These are phyloP conservation scores for Campylorhamphus procurvoides DNA, from an alignment of 2,113 vertebrate species.

Conservation along the genomic window DNA sequence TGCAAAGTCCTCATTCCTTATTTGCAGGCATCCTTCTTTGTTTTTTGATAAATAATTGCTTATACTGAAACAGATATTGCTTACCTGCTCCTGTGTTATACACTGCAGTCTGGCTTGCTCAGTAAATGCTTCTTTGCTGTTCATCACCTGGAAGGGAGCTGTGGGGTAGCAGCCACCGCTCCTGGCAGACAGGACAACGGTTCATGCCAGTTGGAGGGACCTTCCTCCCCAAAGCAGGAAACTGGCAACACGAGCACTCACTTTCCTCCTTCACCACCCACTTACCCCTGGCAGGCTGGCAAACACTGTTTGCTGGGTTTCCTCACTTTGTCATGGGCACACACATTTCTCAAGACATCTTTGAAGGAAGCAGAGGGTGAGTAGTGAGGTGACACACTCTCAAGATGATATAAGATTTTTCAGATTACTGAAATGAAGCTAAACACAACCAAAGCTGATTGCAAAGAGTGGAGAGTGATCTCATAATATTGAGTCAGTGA, in stretches of 20 bases:
- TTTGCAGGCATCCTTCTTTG: not conserved
- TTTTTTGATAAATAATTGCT: not conserved
- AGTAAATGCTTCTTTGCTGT: not conserved
- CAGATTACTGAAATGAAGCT: constrained; percentile 15
- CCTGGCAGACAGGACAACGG: constrained; percentile 4
- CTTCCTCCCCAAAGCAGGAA: constrained; percentile 16
- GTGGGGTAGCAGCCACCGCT: not conserved
- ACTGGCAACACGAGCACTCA: not conserved
- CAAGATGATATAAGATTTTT: not conserved
- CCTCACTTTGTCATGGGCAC: not conserved
- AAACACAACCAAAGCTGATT: constrained; percentile 3
- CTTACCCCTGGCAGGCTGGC: constrained; percentile 15
- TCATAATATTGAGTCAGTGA: constrained; percentile 2
- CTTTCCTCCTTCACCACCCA: constrained; percentile 53
- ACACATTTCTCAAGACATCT: not conserved
- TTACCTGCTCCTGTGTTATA: not conserved
- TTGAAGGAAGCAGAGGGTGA: constrained; percentile 18
- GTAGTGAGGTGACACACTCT: constrained; percentile 22
- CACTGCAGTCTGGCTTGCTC: not conserved
- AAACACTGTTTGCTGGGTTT: constrained; percentile 46
- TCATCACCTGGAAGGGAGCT: constrained; percentile 28
- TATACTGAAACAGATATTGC: not conserved
- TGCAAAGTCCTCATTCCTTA: not conserved
- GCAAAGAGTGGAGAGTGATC: not conserved
- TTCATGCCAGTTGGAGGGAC: constrained; percentile 48